These are phyloP conservation scores for Notarius quadriscutis DNA, from an alignment of 2,113 vertebrate genomes.

Conservation along the genomic window DNA sequence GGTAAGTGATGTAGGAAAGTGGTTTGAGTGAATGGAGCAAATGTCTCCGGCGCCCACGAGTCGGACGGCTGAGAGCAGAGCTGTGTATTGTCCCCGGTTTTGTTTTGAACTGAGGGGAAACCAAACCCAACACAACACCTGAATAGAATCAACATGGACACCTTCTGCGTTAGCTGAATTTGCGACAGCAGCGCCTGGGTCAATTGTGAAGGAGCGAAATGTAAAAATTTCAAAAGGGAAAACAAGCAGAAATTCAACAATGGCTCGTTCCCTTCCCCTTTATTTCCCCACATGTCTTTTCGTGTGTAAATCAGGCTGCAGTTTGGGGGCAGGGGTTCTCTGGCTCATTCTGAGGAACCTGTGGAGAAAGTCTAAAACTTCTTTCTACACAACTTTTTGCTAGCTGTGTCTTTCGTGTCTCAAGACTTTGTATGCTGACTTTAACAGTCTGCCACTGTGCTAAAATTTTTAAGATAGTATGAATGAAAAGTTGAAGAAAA, in stretches of 20 bases:
- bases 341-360: background rate
- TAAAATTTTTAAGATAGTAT: background rate
- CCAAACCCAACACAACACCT: background rate
- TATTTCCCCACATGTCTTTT: conserved; percentile 20
- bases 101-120: background rate
- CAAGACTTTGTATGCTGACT: background rate
- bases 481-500: background rate
- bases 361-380: background rate
- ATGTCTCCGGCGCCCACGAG: background rate
- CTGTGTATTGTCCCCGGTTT: background rate
- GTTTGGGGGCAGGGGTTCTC: background rate
- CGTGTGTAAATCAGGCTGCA: conserved; percentile 23
- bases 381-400: background rate
- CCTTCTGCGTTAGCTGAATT: background rate
- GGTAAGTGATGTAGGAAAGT: conserved; percentile 41
- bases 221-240: background rate
- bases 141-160: background rate
- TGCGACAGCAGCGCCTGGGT: too few relatives aligned
- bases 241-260: conserved; percentile 11
- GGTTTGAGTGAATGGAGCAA: background rate
- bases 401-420: background rate
- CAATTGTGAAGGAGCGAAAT: too few relatives aligned
- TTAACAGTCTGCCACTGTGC: background rate
- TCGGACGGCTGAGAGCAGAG: background rate
- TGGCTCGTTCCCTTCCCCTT: conserved; percentile 6